phyloP scores from a whole-genome alignment of 2,113 vertebrate species.

The Bungarus multicinctus region DNA sequence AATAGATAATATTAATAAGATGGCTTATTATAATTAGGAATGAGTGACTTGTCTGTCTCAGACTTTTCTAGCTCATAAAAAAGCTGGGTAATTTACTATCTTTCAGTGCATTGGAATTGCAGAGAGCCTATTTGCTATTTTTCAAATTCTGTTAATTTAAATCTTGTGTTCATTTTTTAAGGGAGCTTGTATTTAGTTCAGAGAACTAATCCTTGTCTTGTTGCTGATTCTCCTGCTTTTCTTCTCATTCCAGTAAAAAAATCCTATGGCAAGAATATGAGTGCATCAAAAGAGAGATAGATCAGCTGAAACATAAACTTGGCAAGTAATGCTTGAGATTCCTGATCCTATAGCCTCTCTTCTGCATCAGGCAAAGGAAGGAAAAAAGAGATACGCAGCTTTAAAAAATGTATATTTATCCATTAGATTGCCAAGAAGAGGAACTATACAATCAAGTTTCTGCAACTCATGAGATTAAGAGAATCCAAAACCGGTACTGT shows the following conservation, averaged over 20 bases:
- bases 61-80: not conserved
- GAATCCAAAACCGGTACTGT: constrained; percentile 65
- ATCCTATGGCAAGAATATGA: constrained; percentile 73
- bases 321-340: constrained; percentile 59
- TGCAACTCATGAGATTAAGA: constrained; percentile 69
- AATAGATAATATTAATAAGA: not conserved
- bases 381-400: not conserved
- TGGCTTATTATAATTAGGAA: not conserved
- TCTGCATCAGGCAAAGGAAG: not conserved
- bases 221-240: not conserved
- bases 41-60: not conserved
- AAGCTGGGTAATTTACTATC: not conserved
- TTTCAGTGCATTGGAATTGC: not conserved
- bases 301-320: constrained; percentile 73
- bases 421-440: constrained; percentile 71
- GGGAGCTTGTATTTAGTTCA: not conserved
- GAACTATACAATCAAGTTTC: constrained; percentile 69
- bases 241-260: constrained; percentile 64
- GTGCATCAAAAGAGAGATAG: constrained; percentile 72
- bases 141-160: not conserved
- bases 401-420: not conserved
- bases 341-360: not conserved
- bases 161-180: not conserved
- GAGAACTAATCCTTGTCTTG: not conserved
- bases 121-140: not conserved